Percentiles rank a stretch among this genome's conserved stretches.
These are phyloP conservation scores for Choreutis nemorana DNA, from an alignment of 2,888 invertebrate species.

Conservation along the genomic window DNA sequence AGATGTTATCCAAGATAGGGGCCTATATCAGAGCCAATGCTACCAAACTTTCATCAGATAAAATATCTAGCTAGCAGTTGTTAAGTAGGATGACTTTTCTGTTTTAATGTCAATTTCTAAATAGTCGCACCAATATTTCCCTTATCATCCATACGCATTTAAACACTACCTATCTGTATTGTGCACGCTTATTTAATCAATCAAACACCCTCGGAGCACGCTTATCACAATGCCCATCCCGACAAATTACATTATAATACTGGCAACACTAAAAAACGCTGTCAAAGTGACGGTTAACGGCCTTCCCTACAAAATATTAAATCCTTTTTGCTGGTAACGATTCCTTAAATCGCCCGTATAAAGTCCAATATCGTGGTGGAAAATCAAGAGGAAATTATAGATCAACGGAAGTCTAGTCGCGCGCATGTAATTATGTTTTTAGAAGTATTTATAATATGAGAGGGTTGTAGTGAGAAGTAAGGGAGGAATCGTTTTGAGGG, in stretches of 20 bases:
- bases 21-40: too few relatives aligned
- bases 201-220: constrained; percentile 42
- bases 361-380: constrained; percentile 1
- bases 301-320: constrained; percentile 18
- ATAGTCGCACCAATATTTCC: constrained; percentile 14
- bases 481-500: constrained; percentile 13
- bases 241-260: constrained; percentile 61
- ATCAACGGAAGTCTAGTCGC: constrained; percentile 42
- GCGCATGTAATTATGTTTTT: constrained; percentile 58
- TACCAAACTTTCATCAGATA: too few relatives aligned
- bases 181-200: constrained; percentile 61
- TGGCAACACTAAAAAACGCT: constrained; percentile 46
- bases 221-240: constrained; percentile 49
- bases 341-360: too few relatives aligned
- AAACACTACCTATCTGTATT: constrained; percentile 44
- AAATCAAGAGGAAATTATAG: constrained; percentile 22
- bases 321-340: constrained; percentile 1
- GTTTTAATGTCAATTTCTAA: background rate
- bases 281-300: constrained; percentile 33
- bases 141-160: constrained; percentile 38
- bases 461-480: constrained; percentile 47
- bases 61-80: too few relatives aligned
- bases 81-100: background rate
- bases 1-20: too few relatives aligned
- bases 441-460: constrained; percentile 28